Conservation (phyloP, 1,140 invertebrate species). For the Mercenaria mercenaria region DNA sequence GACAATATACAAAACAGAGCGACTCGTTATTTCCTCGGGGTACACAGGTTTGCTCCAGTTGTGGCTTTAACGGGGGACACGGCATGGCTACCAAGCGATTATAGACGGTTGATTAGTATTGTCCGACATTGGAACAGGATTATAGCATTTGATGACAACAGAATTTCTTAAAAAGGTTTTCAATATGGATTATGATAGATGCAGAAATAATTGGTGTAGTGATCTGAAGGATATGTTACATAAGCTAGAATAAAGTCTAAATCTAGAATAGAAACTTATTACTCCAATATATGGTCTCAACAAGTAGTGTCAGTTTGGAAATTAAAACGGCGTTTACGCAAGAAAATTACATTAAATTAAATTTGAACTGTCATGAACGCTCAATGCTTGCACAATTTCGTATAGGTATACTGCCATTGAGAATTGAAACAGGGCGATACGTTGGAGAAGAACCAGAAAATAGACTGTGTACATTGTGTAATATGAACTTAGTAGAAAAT, state of each 20-base stretch:
- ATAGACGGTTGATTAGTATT: conserved; percentile 37
- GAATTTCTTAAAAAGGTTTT: conserved; percentile 13
- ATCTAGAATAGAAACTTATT: not conserved
- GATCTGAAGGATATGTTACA: not conserved
- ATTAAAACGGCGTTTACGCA: conserved; percentile 33
- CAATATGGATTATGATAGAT: not conserved
- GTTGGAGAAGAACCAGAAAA: conserved; percentile 24
- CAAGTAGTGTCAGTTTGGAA: not conserved
- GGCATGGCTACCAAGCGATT: conserved; percentile 30
- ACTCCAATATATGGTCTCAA: not conserved
- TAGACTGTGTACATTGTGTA: conserved; percentile 43
- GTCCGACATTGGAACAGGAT: conserved; percentile 52
- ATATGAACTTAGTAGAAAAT: not conserved
- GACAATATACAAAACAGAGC: conserved; percentile 61
- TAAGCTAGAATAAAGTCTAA: not conserved
- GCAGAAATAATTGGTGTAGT: conserved; percentile 36
- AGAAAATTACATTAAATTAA: conserved; percentile 39
- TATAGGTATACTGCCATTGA: conserved; percentile 41
- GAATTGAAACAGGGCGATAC: conserved; percentile 62
- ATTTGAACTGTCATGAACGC: conserved; percentile 6
- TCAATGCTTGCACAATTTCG: conserved; percentile 41
- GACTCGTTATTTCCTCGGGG: conserved; percentile 56
- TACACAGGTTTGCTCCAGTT: conserved; percentile 56
- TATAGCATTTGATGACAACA: not conserved
- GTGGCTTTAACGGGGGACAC: conserved; percentile 52